These are phyloP conservation scores for Ctenochaetus hawaiiensis DNA, from an alignment of 2,797 vertebrate genomes.

Conservation along the genomic window DNA sequence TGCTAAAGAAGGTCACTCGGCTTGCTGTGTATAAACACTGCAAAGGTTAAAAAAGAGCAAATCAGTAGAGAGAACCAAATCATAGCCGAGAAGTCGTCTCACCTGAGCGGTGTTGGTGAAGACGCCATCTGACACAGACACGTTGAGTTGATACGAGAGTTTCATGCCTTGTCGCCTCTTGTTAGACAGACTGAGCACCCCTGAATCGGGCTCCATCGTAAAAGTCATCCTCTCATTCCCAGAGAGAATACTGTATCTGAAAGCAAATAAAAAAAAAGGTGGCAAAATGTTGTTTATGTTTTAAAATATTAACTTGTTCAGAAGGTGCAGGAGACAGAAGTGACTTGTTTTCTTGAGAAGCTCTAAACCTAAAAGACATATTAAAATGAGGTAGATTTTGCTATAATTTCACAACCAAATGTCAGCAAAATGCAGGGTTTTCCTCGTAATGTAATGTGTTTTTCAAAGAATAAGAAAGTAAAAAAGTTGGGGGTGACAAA, in stretches of 20 bases:
- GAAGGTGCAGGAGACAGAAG: conserved; percentile 19
- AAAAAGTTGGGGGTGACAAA: conserved; percentile 1
- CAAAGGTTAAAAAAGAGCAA: conserved; percentile 48
- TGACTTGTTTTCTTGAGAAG: too few species aligned
- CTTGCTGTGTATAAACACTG: conserved; percentile 9
- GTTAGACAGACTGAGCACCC: conserved; percentile 91
- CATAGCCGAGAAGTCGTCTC: conserved; percentile 33
- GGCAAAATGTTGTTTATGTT: conserved; percentile 1
- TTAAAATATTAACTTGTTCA: background rate
- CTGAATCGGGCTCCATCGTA: conserved; percentile 88
- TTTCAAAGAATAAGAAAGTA: background rate
- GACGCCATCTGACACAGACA: conserved; percentile 97
- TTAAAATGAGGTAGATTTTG: too few species aligned
- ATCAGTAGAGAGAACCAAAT: conserved; percentile 48
- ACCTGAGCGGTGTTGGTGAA: conserved; percentile 93
- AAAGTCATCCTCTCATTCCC: conserved; percentile 96
- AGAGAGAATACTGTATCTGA: conserved; percentile 92
- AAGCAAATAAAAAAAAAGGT: conserved; percentile 11
- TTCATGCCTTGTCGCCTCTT: conserved; percentile 88
- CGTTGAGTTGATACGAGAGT: conserved; percentile 89
- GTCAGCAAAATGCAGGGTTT: too few species aligned
- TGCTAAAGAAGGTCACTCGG: conserved; percentile 30
- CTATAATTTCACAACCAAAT: too few species aligned
- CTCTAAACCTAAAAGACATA: too few species aligned
- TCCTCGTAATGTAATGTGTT: background rate